A percentile compares a stretch with the other conserved stretches of the same genome.
phyloP scores from a whole-genome alignment of 1,140 invertebrate genomes.

The Cydia fagiglandana region DNA sequence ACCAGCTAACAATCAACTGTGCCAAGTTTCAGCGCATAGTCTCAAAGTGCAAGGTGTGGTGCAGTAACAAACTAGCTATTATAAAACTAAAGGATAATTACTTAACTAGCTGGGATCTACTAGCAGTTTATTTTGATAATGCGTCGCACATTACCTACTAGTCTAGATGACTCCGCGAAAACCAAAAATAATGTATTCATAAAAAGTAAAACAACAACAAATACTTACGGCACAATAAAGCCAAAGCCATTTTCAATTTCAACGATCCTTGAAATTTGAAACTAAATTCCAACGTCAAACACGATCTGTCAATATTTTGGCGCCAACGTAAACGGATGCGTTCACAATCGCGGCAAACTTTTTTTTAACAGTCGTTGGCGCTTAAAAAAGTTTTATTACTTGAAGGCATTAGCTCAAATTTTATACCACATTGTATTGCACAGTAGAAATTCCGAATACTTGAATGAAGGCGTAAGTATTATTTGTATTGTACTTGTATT shows the following conservation, averaged over 20 bases:
- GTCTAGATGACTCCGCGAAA: background rate
- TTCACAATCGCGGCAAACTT: background rate
- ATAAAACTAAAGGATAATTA: no score
- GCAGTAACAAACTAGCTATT: no score
- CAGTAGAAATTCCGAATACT: constrained; percentile 9
- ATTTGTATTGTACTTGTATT: constrained; percentile 31
- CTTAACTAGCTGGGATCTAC: no score
- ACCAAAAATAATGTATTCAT: background rate
- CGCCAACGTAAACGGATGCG: constrained; percentile 25
- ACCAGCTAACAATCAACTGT: no score
- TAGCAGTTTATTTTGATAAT: no score
- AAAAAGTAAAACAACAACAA: background rate
- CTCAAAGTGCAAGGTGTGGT: no score
- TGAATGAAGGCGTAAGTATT: constrained; percentile 29
- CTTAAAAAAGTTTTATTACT: background rate
- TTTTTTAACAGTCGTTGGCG: background rate
- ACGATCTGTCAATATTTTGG: constrained; percentile 29
- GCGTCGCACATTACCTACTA: no score
- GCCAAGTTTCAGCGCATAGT: no score
- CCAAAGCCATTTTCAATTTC: constrained; percentile 7
- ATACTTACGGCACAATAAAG: constrained; percentile 1
- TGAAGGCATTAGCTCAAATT: constrained; percentile 12
- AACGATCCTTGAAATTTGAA: constrained; percentile 18
- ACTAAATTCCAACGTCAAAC: constrained; percentile 24
- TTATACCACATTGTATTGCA: background rate